Evolutionary conservation across 2,888 invertebrate species (phyloP).

Genomic region (Seira musarum): DNA sequence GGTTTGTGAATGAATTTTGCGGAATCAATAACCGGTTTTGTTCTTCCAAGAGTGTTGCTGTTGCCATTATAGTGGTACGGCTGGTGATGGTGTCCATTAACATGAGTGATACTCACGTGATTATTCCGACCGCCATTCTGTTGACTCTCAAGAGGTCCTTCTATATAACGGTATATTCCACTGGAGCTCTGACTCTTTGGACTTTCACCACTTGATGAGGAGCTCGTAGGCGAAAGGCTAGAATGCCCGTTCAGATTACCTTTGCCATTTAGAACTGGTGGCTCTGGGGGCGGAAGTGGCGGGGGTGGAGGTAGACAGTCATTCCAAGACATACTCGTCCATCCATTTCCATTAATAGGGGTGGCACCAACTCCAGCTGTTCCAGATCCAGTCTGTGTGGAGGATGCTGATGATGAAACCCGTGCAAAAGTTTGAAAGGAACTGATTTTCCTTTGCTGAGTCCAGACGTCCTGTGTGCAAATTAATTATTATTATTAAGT

Average conservation of each 20-base stretch:
- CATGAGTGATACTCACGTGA: conserved; percentile 46
- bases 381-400: conserved; percentile 7
- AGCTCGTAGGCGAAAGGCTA: conserved; percentile 47
- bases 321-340: conserved; percentile 22
- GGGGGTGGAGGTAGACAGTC: conserved; percentile 41
- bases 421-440: too few relatives aligned
- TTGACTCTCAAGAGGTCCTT: conserved; percentile 19
- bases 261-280: conserved; percentile 36
- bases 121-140: neutral
- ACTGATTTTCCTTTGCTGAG: too few relatives aligned
- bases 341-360: conserved; percentile 38
- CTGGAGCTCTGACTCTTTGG: conserved; percentile 38
- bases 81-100: conserved; percentile 23
- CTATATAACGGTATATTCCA: conserved; percentile 47
- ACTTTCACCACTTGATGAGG: conserved; percentile 46
- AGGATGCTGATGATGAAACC: conserved; percentile 28
- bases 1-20: conserved; percentile 48
- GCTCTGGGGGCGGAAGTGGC: neutral
- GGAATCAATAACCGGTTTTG: conserved; percentile 43
- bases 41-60: conserved; percentile 17
- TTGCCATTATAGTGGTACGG: neutral
- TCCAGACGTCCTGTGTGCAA: too few relatives aligned
- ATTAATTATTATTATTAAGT: too few relatives aligned
- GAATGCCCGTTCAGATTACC: conserved; percentile 44
- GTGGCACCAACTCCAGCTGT: conserved; percentile 30